phyloP scores from a whole-genome alignment of 2,888 invertebrate genomes.

The Opisthograptis luteolata region DNA sequence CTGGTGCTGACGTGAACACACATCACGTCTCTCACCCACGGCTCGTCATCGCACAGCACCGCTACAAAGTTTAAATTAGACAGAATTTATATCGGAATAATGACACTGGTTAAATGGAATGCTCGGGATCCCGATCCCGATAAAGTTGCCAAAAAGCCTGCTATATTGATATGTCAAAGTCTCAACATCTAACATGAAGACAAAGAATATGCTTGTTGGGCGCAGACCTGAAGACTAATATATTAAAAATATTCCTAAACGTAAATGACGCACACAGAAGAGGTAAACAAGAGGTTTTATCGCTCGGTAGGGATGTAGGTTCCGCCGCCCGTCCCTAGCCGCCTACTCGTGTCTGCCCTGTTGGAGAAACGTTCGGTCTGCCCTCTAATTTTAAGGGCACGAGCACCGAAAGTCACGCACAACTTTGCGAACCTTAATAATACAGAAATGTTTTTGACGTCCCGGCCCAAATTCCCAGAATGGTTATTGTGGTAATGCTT shows the following conservation, averaged over 20 bases:
- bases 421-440: constrained; percentile 24
- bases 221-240: constrained; percentile 21
- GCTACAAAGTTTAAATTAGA: neutral
- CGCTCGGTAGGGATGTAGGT: constrained; percentile 43
- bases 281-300: constrained; percentile 55
- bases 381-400: constrained; percentile 44
- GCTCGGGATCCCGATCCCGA: constrained; percentile 1
- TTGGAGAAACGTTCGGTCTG: constrained; percentile 40
- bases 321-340: constrained; percentile 31
- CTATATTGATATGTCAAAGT: constrained; percentile 28
- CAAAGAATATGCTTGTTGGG: too few relatives aligned
- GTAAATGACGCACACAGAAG: constrained; percentile 45
- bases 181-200: too few relatives aligned
- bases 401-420: constrained; percentile 31
- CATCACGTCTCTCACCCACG: neutral
- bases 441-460: constrained; percentile 16
- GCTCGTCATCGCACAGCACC: neutral
- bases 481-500: constrained; percentile 12
- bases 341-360: constrained; percentile 32
- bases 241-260: constrained; percentile 22
- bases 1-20: constrained; percentile 9
- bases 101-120: neutral
- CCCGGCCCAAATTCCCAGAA: constrained; percentile 17
- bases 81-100: constrained; percentile 11
- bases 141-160: constrained; percentile 10